Base-by-base conservation (phyloP, 2,888 invertebrate species). In the Sarcophaga rosellei region DNA sequence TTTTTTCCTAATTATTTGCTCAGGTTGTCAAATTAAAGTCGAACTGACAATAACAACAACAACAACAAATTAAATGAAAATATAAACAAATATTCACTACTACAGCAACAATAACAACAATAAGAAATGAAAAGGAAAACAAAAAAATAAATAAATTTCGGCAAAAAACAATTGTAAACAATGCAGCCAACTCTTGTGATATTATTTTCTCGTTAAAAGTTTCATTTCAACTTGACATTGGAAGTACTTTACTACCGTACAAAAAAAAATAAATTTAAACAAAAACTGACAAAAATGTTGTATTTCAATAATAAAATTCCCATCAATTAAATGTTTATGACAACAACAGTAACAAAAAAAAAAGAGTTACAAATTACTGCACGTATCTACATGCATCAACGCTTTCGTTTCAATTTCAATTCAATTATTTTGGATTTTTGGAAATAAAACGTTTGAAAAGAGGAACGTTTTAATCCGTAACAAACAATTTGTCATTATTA, bases 161-260 rank as follows among this genome's bases (percentile, higher is more conserved):
- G 35, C 8, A 69, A 74, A 17, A 17, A 75, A 53, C 53, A 77
- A 35, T 53, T 69, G 44, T 6, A 65, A 70, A 70, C 44, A 76
- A 53, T 59, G n/a, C 61, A 77, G 45, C 1, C 25, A 15, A 53
- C 12, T 74, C 53, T 53, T 53, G 17, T 53, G 53, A 53, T 53
- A 17, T 53, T 10, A 3, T 47, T 53, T 53, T 53, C 5, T 53
- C 53, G 17, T 53, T 15, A 15, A 53, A 53, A 53, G 21, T 81
- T 75, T 66, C 77, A 82, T 82, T 72, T 45, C 66, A 62, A 83
- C 23, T 45, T 78, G 83, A 83, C 78, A 83, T 78, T 83, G 75
- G 57, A 70, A 53, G 5, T 35, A 35, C 17, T 53, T 53, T 53
- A 53, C 53, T 53, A 17, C 17, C 12, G 53, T 12, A 15, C 12